A percentile compares a stretch with the other conserved stretches of the same genome.
Evolutionary conservation across 2,797 vertebrate genomes (phyloP).

Genomic region (Okamejei kenojei): DNA sequence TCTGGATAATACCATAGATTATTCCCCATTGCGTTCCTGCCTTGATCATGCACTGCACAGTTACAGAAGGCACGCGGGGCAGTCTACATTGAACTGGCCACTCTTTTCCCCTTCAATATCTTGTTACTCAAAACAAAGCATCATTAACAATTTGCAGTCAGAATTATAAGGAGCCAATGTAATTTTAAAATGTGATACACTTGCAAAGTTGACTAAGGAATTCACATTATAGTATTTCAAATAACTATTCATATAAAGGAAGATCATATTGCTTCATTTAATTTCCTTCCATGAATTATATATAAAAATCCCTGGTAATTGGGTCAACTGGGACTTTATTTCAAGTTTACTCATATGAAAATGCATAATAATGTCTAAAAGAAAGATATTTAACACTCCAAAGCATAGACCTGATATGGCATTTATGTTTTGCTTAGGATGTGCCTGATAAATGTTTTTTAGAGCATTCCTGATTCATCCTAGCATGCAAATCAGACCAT

Average conservation of each 20-base stretch:
- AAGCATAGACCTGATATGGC: slow-evolving; percentile 35
- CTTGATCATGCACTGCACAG: background rate
- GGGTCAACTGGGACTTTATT: background rate
- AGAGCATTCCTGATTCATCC: background rate
- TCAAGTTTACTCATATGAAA: slow-evolving; percentile 21
- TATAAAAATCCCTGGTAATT: background rate
- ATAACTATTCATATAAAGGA: background rate
- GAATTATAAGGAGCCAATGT: background rate
- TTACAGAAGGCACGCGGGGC: no score
- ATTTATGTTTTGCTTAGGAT: slow-evolving; percentile 13
- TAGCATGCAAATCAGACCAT: no score
- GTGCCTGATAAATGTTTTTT: background rate
- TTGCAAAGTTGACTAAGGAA: background rate
- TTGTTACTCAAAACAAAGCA: background rate
- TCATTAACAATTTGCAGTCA: background rate
- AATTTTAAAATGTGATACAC: background rate
- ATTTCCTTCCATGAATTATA: slow-evolving; percentile 10
- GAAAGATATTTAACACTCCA: background rate
- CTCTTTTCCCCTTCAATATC: background rate
- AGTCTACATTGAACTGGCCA: background rate
- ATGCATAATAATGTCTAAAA: background rate
- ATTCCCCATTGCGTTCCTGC: background rate
- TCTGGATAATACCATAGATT: background rate
- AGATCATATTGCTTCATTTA: background rate
- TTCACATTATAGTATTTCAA: slow-evolving; percentile 11